Base-by-base conservation (phyloP, 2,888 invertebrate species). In the Prionchulus punctatus region DNA sequence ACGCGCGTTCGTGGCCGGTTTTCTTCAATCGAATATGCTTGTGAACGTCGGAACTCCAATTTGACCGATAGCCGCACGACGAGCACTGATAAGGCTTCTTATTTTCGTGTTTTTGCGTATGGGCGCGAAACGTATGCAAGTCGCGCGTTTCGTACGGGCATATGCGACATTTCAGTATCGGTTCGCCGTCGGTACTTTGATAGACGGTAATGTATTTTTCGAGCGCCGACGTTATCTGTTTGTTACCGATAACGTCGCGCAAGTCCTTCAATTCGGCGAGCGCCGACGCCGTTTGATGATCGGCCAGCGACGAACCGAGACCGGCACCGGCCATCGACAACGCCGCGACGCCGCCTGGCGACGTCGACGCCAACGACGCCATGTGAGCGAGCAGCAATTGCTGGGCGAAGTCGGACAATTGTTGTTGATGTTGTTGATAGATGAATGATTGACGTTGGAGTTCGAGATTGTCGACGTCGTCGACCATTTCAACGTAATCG, bases 41-140 rank as follows among this genome's bases (percentile, higher is more conserved):
- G 28, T 88, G 87, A 59, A 92, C 88, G 75, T 92, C 92, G 86
- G 90, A 91, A 61, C 90, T 81, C 90, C 91, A 92, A 71, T 92
- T 92, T 30, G 90, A 90, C 64, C 87, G 82, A 70, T 90, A 88
- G 55, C 86, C 83, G 75, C 92, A 94, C 21, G 86, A 77, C 1
- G 91, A 90, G 75, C 94, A 94, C 73, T 90, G 87, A 72, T 90
- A 94, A 1, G 91, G 91, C 70, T 89, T 87, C 70, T 60, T 85
- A 72, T 89, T 89, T 62, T 87, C 77, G 73, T 90, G 90, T 1
- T 88, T 88, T 15, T 89, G 88, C 63, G 89, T 87, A 72, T 90
- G 90, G 2, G 89, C 88, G 72, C 89, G 89, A 72, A 90, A 90
- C 25, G 49, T 49, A 21, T 49, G 50, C 43, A 56, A 18, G n/a